Conservation (phyloP, 2,888 invertebrate species). For the Papilio protenor region DNA sequence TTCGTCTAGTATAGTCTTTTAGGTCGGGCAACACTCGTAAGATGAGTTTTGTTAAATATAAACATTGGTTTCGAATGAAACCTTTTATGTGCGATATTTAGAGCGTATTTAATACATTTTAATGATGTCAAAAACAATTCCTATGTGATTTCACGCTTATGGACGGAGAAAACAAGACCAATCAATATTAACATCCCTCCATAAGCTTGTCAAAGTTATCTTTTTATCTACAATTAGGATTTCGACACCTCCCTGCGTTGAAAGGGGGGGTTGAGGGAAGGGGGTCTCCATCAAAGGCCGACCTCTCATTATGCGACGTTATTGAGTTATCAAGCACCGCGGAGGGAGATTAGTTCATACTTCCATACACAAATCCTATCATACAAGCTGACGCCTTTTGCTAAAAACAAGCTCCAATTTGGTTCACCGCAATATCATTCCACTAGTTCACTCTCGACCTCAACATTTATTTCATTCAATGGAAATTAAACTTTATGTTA, state of each 20-base stretch:
- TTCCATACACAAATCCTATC: constrained; percentile 84
- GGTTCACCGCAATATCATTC: constrained; percentile 75
- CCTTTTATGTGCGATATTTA: background rate
- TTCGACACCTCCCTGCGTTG: constrained; percentile 74
- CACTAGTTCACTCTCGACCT: constrained; percentile 53
- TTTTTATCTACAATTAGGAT: constrained; percentile 84
- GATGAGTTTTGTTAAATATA: too few relatives aligned
- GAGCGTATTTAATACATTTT: background rate
- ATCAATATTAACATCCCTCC: constrained; percentile 61
- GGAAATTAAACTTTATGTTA: constrained; percentile 50
- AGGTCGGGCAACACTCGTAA: too few relatives aligned
- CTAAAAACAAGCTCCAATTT: constrained; percentile 80
- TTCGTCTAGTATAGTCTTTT: too few relatives aligned
- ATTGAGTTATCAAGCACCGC: constrained; percentile 82
- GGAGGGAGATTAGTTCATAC: constrained; percentile 83
- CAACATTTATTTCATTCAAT: constrained; percentile 45
- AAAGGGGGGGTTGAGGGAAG: constrained; percentile 48
- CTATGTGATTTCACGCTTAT: constrained; percentile 39
- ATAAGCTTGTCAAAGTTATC: constrained; percentile 74
- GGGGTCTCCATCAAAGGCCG: constrained; percentile 76
- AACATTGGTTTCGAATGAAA: background rate
- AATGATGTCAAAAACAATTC: constrained; percentile 22
- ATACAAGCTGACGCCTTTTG: constrained; percentile 84
- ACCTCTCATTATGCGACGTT: constrained; percentile 79
- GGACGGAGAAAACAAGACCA: constrained; percentile 41